A percentile compares a stretch with the other conserved stretches of the same genome.
These are phyloP conservation scores for Zaprionus inermis DNA, from an alignment of 1,140 invertebrate genomes.

Conservation along the genomic window DNA sequence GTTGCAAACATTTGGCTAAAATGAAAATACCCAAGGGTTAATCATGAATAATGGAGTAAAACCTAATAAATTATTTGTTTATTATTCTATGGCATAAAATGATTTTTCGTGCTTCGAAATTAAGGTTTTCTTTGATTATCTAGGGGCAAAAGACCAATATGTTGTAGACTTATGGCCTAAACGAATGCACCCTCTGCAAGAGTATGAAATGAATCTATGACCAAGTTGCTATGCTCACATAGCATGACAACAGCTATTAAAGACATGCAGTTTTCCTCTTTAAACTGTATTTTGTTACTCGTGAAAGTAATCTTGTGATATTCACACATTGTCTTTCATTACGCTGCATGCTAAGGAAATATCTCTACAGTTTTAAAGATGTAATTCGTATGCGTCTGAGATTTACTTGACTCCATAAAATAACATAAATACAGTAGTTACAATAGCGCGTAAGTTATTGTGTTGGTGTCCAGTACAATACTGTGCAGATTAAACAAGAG, in stretches of 20 bases:
- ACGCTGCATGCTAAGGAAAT: neutral
- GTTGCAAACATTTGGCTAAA: no score
- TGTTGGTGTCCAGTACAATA: conserved; percentile 7
- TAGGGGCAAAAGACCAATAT: no score
- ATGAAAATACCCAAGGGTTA: no score
- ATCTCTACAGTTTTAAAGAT: neutral
- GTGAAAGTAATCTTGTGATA: conserved; percentile 2
- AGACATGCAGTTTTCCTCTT: neutral
- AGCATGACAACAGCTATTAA: neutral
- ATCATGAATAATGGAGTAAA: no score
- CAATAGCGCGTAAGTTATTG: neutral
- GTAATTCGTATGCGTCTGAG: neutral
- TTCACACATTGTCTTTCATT: neutral
- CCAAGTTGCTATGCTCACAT: neutral
- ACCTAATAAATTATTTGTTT: neutral
- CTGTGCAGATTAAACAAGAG: conserved; percentile 56
- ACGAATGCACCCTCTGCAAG: neutral
- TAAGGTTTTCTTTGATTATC: no score
- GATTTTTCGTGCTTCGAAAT: no score
- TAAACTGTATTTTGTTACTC: neutral
- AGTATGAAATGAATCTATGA: neutral
- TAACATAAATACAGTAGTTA: neutral
- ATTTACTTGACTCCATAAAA: neutral
- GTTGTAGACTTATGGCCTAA: neutral
- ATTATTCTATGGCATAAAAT: neutral